Percentiles rank a stretch among this genome's conserved stretches.
Evolutionary conservation across 2,113 vertebrate species (phyloP).

Genomic region (Alosa alosa): DNA sequence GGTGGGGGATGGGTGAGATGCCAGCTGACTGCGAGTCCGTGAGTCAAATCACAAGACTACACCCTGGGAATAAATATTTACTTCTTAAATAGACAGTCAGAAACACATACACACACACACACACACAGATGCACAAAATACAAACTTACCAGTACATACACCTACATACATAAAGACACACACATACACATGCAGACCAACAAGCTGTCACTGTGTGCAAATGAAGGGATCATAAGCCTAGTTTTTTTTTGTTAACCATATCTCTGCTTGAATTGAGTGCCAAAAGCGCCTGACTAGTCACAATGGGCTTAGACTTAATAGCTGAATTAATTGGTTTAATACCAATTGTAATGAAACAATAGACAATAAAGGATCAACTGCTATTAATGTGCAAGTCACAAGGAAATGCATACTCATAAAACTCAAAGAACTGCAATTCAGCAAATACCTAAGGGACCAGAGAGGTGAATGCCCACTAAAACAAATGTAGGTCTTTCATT

Average conservation of each 20-base stretch:
- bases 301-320: neutral
- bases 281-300: neutral
- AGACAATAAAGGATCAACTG: neutral
- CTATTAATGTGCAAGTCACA: neutral
- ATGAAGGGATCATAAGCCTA: no score
- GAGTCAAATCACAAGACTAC: conserved; percentile 11
- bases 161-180: neutral
- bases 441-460: no score
- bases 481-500: no score
- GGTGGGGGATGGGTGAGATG: neutral
- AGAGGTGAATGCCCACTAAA: no score
- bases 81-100: neutral
- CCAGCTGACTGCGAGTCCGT: neutral
- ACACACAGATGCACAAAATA: neutral
- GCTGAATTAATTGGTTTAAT: neutral
- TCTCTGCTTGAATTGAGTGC: neutral
- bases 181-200: neutral
- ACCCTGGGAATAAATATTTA: conserved; percentile 9
- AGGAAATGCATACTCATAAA: no score
- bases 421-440: no score
- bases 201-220: neutral
- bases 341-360: neutral
- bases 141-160: neutral
- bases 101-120: neutral
- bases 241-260: neutral